phyloP scores from a whole-genome alignment of 2,797 vertebrate genomes.

The Chaetophractus vellerosus region DNA sequence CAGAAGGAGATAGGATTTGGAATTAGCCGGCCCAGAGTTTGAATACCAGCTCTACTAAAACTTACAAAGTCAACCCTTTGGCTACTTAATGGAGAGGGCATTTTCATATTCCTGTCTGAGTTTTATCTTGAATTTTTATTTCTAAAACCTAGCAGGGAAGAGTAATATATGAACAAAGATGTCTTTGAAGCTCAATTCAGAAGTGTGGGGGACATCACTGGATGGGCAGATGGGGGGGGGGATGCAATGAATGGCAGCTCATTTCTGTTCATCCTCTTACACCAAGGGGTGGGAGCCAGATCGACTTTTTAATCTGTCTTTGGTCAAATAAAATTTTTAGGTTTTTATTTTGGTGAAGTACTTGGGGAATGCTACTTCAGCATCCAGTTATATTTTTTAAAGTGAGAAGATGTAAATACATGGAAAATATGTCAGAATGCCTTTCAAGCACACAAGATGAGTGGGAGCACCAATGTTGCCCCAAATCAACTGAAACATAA shows the following conservation, averaged over 20 bases:
- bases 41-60: not conserved
- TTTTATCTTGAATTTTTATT: not conserved
- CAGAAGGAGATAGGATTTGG: not conserved
- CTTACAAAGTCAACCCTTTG: not conserved
- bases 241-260: not conserved
- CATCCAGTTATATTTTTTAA: conserved; percentile 22
- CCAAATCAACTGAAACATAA: not conserved
- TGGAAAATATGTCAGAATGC: not conserved
- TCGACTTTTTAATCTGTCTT: not conserved
- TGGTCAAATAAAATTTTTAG: not conserved
- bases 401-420: not conserved
- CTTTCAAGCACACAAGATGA: not conserved
- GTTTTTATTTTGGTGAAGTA: conserved; percentile 3
- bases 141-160: not conserved
- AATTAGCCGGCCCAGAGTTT: not conserved
- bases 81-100: not conserved
- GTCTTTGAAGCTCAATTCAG: not conserved
- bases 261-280: not conserved
- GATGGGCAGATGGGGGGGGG: not conserved
- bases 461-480: not conserved
- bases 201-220: rapidly evolving
- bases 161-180: not conserved
- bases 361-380: not conserved
- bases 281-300: not conserved
- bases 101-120: not conserved